Base-by-base conservation (phyloP, 2,113 vertebrate genomes). In the Tretioscincus oriximinensis region DNA sequence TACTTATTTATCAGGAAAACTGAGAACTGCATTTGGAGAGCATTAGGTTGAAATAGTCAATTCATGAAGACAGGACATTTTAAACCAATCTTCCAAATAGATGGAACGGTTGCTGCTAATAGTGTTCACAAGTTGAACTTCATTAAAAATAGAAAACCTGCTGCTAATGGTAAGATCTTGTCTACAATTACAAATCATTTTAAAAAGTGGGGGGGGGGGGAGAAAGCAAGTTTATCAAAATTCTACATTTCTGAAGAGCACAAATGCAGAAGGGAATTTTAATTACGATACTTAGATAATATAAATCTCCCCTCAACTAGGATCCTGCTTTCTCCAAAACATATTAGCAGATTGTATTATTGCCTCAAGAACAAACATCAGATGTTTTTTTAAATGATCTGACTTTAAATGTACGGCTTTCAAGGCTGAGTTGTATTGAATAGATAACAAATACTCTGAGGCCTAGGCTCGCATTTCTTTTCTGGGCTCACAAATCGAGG, bases 101-200 rank as follows among this genome's bases (percentile, higher is more conserved):
- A 10, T 2, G 6, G 49, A 28, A 45, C 26, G 63, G 20, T 6
- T 51, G 18, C 74, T 85, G 58, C 76, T 51, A 74, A 74, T 31
- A 67, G 24, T 51, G n/a, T 26, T 73, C 1, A 0, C 9, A 54
- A 69, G 24, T 58, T 69, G 26, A 22, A 58, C n/a, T 64, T 24
- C 24, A 11, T 71, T 60, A 51, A 64, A 85, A 80, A 77, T 61
- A 45, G 67, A 76, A 75, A 73, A 1, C 41, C 51, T 78, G 41
- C 11, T 84, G 49, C 29, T 89, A 70, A 49, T 77, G 66, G 71
- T 11, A 69, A 76, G n/a, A 76, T 29, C 24, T 22, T 9, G 51
- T 68, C n/a, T 47, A n/a, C 31, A 54, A 1, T 29, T 65, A 7
- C 0, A 0, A n/a, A 41, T 29, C 49, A 60, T 58, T 74, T 60